Conservation (phyloP, 2,888 invertebrate genomes). For the Plebejus anna region DNA sequence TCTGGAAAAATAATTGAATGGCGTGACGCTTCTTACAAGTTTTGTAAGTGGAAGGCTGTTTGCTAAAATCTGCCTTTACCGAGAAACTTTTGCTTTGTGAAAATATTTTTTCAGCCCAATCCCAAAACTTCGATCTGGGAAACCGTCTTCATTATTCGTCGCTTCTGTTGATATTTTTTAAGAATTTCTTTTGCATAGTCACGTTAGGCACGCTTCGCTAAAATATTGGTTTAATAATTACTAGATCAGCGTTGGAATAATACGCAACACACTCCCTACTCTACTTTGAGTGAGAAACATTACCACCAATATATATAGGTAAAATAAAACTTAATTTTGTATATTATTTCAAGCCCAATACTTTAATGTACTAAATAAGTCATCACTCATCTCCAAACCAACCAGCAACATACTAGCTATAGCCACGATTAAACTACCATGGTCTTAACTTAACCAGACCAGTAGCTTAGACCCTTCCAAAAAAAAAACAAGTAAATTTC, state of each 20-base stretch:
- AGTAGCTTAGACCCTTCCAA: no score
- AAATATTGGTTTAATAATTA: background rate
- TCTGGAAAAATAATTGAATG: conserved; percentile 27
- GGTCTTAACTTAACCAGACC: no score
- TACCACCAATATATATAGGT: no score
- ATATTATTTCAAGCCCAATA: no score
- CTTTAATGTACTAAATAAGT: no score
- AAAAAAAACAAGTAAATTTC: no score
- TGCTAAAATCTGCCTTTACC: background rate
- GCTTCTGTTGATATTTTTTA: background rate
- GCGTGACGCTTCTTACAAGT: conserved; percentile 21
- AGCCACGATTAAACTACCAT: no score
- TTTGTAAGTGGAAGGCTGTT: conserved; percentile 19
- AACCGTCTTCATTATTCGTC: background rate
- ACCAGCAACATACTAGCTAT: no score
- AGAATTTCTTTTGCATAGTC: background rate
- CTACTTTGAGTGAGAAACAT: background rate
- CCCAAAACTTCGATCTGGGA: conserved; percentile 1
- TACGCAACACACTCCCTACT: no score
- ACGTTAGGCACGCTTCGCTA: background rate
- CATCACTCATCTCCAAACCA: no score
- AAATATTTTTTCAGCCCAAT: conserved; percentile 1
- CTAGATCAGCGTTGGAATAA: background rate
- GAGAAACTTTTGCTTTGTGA: conserved; percentile 6
- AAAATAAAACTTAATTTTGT: no score